Base-by-base conservation (phyloP, 2,888 invertebrate species). In the Tridacna gigas region DNA sequence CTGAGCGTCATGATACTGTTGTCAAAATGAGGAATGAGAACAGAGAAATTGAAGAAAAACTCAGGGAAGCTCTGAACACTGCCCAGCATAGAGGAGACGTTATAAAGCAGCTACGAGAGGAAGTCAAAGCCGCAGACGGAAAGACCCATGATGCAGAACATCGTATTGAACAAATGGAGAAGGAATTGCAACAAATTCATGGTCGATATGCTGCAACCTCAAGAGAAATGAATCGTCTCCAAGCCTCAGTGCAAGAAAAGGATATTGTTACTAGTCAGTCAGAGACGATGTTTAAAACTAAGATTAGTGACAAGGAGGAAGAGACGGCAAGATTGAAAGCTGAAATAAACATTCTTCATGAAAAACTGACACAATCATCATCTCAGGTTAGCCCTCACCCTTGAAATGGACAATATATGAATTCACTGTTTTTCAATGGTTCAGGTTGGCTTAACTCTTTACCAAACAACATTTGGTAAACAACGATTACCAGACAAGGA, bases 1-100 rank as follows among this genome's bases (percentile, higher is more conserved):
- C 92, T 25, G 94, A 94, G 71, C 88, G 93, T n/a, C 93, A 93
- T 79, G 94, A 94, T 76, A 84, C 90, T 7, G 89, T 94, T 61
- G 88, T 92, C 60, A 92, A 91, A 67, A 84, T 94, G 69, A 90
- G 93, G 37, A 90, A 89, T 56, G 93, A 94, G 37, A 90, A 90
- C 26, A 90, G 91, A 51, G 92, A 94, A 20, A 79, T 92, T 60
- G 94, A 94, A 77, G 94, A 93, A 74, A 93, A 94, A 78, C 84
- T 93, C 63, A 82, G 90, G 25, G 94, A 94, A 51, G 92, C 94
- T 13, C 77, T 94, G 63, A 90, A 90, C 25, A 90, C 92, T 47
- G 90, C 92, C 13, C 92, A 92, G 74, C 93, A 93, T 82, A 88
- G 92, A 22, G 91, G 92, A n/a, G 94, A 94, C 28, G 90, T 92